Evolutionary conservation across 1,140 invertebrate genomes (phyloP).

Genomic region (Danaus plexippus): DNA sequence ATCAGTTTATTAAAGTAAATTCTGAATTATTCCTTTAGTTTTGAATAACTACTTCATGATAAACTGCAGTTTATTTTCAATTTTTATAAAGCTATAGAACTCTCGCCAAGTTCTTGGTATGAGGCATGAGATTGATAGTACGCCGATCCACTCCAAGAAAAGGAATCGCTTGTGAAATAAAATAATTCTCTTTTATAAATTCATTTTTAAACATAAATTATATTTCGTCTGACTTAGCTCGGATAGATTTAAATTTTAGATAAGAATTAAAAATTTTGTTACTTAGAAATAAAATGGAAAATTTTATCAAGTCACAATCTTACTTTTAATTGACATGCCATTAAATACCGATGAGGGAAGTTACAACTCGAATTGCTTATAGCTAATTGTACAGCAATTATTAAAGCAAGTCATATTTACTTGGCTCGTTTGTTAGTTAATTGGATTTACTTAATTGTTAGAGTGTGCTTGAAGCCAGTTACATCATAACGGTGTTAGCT

Average conservation of each 20-base stretch:
- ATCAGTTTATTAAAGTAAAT: slow-evolving; percentile 4
- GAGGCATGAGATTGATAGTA: slow-evolving; percentile 11
- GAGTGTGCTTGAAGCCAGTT: slow-evolving; percentile 26
- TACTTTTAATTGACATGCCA: too few relatives aligned
- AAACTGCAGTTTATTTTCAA: slow-evolving; percentile 14
- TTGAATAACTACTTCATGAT: slow-evolving; percentile 12
- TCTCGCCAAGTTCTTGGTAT: slow-evolving; percentile 10
- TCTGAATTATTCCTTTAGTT: slow-evolving; percentile 12
- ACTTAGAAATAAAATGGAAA: background rate
- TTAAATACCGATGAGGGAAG: background rate
- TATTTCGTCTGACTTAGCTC: background rate
- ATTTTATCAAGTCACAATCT: too few relatives aligned
- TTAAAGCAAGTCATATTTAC: slow-evolving; percentile 28
- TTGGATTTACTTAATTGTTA: slow-evolving; percentile 39
- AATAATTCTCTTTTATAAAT: slow-evolving; percentile 1
- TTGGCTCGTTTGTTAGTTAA: slow-evolving; percentile 35
- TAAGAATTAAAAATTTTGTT: background rate
- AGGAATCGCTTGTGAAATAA: slow-evolving; percentile 4
- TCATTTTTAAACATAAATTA: background rate
- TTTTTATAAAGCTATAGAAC: slow-evolving; percentile 10
- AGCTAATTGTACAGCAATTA: slow-evolving; percentile 16
- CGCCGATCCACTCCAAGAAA: slow-evolving; percentile 6
- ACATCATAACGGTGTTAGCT: slow-evolving; percentile 28
- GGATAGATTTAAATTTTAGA: slow-evolving; percentile 4
- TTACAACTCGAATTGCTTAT: slow-evolving; percentile 7